Conservation (phyloP, 2,113 vertebrate genomes). For the Cyphomyrus discorhynchus region DNA sequence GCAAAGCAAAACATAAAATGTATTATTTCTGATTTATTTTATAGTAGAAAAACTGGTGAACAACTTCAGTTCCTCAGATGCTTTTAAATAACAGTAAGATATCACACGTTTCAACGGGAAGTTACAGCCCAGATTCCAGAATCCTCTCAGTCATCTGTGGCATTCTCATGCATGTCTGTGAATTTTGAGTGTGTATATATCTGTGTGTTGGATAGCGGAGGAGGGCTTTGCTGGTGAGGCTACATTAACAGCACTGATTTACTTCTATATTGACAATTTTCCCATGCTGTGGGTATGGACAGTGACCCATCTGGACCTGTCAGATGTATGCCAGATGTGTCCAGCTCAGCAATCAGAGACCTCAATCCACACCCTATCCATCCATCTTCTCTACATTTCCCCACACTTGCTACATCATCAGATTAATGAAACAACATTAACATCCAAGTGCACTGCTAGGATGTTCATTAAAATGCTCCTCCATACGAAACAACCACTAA, state of each 20-base stretch:
- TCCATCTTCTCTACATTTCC: background rate
- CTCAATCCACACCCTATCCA: constrained; percentile 33
- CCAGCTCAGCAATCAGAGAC: constrained; percentile 64
- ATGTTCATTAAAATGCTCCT: background rate
- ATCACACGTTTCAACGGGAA: background rate
- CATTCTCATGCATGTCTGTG: constrained; percentile 39
- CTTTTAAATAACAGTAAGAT: background rate
- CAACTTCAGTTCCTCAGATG: background rate
- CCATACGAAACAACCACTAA: background rate
- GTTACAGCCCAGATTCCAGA: background rate
- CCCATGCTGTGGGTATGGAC: constrained; percentile 60
- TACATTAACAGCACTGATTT: constrained; percentile 70
- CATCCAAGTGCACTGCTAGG: background rate
- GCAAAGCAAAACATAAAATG: too few species aligned
- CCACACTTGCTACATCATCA: background rate
- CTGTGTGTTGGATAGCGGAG: background rate
- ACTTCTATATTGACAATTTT: constrained; percentile 71
- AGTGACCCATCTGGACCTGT: constrained; percentile 70
- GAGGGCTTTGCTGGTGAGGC: constrained; percentile 54
- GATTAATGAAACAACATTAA: background rate
- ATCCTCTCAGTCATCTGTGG: background rate
- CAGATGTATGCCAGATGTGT: constrained; percentile 59
- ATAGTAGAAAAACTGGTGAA: background rate
- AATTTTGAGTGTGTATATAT: constrained; percentile 35
- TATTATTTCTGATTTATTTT: too few species aligned